Evolutionary conservation across 1,140 invertebrate species (phyloP), one percentile per base, ranked within the genome.

Genomic region (Pseudomyrmex dendroicus): DNA sequence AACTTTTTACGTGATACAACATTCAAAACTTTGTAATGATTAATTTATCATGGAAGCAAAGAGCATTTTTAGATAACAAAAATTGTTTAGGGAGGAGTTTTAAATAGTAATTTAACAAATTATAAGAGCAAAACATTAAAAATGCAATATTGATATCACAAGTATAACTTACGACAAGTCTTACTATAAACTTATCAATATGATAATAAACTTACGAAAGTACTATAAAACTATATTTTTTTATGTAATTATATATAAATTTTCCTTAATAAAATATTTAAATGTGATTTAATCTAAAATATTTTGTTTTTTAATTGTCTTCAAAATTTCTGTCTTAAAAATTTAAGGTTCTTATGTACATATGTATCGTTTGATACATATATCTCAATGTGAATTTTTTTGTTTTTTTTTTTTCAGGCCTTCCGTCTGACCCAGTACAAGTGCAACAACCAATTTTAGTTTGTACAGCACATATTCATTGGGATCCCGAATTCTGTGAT

Each of bases 401-500:
- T 25, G 3, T 67, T 15, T 25, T 64, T 10, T 25, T 64, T 10
- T 2, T 92, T 89, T 1, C 92, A 96, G 97, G 97, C 84, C 90
- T 97, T 89, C 97, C 96, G 84, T 95, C 96, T 46, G 97, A 98
- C 90, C 95, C 96, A 68, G 95, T 95, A 61, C 96, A 96, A 93
- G 94, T 97, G 82, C 96, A 96, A 85, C 98, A 98, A 92, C 97
- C 97, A 35, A 95, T 99, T 78, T 95, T 99, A 77, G 98, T 99
- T 46, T 99, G 98, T 92, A 99, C 99, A 4, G 99, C 99, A 52
- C 99, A 99, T 94, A 99, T 99, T 83, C 99, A 99, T 94, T 99
- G 99, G 99, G 99, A 99, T 95, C 99, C 99, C 1, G 99, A 99
- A 95, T 99, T 97, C 93, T 99, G 98, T 91, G 99, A 99, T 94